Conservation (phyloP, 2,113 vertebrate genomes). For the Malurus cyaneus region DNA sequence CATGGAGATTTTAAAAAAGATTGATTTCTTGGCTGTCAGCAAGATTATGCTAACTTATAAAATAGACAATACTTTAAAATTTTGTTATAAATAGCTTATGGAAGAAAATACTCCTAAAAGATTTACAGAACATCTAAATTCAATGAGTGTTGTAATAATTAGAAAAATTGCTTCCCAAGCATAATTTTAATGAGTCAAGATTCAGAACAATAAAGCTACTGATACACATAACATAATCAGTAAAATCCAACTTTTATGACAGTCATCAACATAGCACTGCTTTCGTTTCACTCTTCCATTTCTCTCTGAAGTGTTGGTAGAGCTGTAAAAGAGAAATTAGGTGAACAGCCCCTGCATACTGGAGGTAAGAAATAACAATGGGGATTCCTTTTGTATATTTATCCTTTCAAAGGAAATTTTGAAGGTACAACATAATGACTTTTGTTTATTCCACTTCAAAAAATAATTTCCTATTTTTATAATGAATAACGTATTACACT, state of each 20-base stretch:
- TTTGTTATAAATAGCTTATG: not conserved
- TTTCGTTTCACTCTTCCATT: not conserved
- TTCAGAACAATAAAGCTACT: constrained; percentile 1
- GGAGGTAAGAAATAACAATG: not conserved
- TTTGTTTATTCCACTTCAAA: not conserved
- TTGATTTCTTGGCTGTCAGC: not conserved
- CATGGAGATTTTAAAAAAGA: not conserved
- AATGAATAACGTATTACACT: not conserved
- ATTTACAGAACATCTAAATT: not conserved
- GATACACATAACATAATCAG: constrained; percentile 4
- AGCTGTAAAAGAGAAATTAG: not conserved
- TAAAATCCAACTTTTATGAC: constrained; percentile 2
- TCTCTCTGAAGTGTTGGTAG: not conserved
- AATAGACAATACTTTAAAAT: not conserved
- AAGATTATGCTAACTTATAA: not conserved
- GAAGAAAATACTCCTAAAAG: not conserved
- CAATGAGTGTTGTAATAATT: not conserved
- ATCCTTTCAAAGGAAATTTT: not conserved
- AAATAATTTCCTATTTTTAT: not conserved
- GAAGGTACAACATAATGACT: not conserved
- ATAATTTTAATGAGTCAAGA: not conserved
- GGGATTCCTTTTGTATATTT: not conserved
- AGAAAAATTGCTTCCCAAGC: not conserved
- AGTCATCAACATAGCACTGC: not conserved
- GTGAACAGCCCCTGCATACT: not conserved